Conservation (phyloP, 2,888 invertebrate genomes). For the Podotricha telesiphe region DNA sequence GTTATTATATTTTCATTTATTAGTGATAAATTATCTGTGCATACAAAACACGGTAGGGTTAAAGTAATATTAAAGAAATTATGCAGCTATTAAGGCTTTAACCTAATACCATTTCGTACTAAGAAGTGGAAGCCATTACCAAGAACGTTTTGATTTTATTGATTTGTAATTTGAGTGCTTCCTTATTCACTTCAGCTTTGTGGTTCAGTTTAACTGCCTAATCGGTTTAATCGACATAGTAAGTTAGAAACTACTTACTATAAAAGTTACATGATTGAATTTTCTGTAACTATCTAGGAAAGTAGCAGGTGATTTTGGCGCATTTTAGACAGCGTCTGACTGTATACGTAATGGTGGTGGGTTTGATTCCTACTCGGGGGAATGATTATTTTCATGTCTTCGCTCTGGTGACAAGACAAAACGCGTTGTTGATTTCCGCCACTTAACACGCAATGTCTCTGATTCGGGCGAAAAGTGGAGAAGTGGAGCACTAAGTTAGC, state of each 20-base stretch:
- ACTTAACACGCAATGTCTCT: too few species aligned
- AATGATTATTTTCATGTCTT: too few species aligned
- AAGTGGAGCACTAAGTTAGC: too few species aligned
- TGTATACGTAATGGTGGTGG: too few species aligned
- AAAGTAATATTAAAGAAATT: not conserved
- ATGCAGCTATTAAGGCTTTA: not conserved
- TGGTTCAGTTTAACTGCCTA: constrained; percentile 24
- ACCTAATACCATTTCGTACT: constrained; percentile 16
- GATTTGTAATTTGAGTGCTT: constrained; percentile 33
- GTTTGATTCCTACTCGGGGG: too few species aligned
- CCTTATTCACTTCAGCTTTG: constrained; percentile 24
- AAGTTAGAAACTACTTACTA: constrained; percentile 8
- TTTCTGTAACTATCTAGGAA: not conserved
- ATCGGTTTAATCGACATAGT: constrained; percentile 24
- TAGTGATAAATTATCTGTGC: too few species aligned
- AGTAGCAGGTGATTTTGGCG: not conserved
- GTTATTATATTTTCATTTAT: too few species aligned
- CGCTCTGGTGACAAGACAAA: too few species aligned
- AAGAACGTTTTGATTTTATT: constrained; percentile 24
- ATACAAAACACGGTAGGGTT: not conserved
- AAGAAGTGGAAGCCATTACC: constrained; percentile 15
- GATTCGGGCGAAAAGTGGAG: too few species aligned
- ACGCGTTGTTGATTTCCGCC: too few species aligned
- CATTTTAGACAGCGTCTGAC: not conserved
- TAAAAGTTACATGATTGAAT: not conserved